Percentiles rank a stretch among this genome's conserved stretches.
These are phyloP conservation scores for Allacma fusca DNA, from an alignment of 2,888 invertebrate species.

Conservation along the genomic window DNA sequence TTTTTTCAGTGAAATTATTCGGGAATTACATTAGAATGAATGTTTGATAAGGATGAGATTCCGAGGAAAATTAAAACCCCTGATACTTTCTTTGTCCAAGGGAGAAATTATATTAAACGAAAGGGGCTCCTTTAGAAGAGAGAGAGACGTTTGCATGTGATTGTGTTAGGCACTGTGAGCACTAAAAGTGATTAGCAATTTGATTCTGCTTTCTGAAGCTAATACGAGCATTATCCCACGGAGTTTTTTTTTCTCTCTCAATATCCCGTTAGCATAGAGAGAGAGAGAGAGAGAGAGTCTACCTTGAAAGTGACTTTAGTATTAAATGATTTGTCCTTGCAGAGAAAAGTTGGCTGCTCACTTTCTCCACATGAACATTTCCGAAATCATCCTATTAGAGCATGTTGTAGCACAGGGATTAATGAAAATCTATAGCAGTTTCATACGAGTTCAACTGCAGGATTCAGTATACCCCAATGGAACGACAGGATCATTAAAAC, in stretches of 20 bases:
- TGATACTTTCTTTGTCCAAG: background rate
- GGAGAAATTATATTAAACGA: background rate
- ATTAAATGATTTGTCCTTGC: slow-evolving; percentile 18
- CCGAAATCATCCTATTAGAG: background rate
- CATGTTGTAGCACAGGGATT: background rate
- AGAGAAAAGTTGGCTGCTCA: slow-evolving; percentile 8
- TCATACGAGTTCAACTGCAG: background rate
- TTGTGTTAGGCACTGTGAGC: background rate
- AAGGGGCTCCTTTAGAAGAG: background rate
- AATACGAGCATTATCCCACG: background rate
- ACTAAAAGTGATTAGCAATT: slow-evolving; percentile 1
- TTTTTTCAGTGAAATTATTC: too few species aligned
- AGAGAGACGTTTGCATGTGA: background rate
- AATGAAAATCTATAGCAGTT: background rate
- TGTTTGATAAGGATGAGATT: too few species aligned
- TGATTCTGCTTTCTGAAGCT: background rate
- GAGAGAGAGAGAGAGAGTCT: too few species aligned
- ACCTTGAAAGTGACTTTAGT: slow-evolving; percentile 10
- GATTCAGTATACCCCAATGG: background rate
- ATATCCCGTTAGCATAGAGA: background rate
- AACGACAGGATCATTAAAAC: too few species aligned
- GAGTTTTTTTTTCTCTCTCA: background rate
- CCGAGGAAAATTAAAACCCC: too few species aligned
- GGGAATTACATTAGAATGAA: too few species aligned
- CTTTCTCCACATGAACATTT: slow-evolving; percentile 18